Base-by-base conservation (phyloP, 2,888 invertebrate species). In the Caenorhabditis panamensis region DNA sequence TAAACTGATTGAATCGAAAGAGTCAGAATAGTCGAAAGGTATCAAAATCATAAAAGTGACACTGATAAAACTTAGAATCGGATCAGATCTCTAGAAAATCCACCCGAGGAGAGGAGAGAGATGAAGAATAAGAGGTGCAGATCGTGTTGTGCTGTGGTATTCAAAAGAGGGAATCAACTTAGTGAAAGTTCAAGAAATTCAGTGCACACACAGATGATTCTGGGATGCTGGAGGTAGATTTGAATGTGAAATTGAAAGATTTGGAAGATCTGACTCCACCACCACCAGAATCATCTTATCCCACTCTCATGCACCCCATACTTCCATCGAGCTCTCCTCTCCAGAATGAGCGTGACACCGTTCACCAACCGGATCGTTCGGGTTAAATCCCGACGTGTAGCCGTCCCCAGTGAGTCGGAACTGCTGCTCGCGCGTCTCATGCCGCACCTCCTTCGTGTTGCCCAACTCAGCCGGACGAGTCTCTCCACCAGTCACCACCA, bases 341-440 rank as follows among this genome's bases (percentile, higher is more conserved):
- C 67, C 5, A 16, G 16, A 31, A 31, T 9, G 31, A 31, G 31
- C 31, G 5, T 36, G 3, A 24, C 22, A 4, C 24, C 37, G 3
- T 37, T 37, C 56, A 66, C 77, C 18, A 81, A 88, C 89, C 88
- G 88, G 85, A 69, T 88, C 84, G 31, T 80, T 75, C 37, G 89
- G 89, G 69, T 89, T 86, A 68, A 89, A 79, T 22, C 79, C 81
- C 9, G 88, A 86, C 51, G 86, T 67, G 31, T 75, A 68, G 16
- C 88, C 88, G 37, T 84, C 77, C 26, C 89, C 89, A 58, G 72
- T 79, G 62, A 89, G 85, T 22, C 86, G 85, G 75, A 87, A 88
- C 62, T 86, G 83, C 41, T 83, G 83, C 67, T 88, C 87, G 22
- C 79, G 72, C 36, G 76, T 84, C 73, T 88, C 88, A 54, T 83